phyloP scores from a whole-genome alignment of 35 echinoderm and acorn worm genomes.

The Ophiothrix spiculata region DNA sequence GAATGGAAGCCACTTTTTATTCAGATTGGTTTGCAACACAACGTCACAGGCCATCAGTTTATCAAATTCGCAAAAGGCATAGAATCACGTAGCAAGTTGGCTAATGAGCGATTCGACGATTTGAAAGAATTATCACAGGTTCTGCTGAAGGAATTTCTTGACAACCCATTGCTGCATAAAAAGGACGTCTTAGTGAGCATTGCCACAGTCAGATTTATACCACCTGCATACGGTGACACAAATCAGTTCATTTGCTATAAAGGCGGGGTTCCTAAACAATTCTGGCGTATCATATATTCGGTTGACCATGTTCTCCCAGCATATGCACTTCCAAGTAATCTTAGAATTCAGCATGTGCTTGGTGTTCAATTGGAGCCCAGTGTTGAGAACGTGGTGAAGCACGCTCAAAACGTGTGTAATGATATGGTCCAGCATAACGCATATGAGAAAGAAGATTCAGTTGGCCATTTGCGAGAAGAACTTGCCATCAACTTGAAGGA shows the following conservation, averaged over 20 bases:
- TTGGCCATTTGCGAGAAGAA: not conserved
- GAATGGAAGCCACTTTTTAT: not conserved
- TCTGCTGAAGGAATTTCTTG: not conserved
- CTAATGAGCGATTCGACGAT: not conserved
- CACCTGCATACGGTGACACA: not conserved
- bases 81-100: not conserved
- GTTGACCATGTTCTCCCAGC: not conserved
- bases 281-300: not conserved
- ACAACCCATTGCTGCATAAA: not conserved
- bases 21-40: not conserved
- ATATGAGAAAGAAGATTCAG: not conserved
- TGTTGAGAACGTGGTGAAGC: not conserved
- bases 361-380: not conserved
- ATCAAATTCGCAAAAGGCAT: not conserved
- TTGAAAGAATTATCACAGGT: not conserved
- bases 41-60: not conserved
- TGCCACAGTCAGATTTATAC: not conserved
- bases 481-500: too few species aligned
- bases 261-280: not conserved
- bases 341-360: not conserved
- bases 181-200: not conserved
- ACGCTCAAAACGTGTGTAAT: not conserved
- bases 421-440: not conserved
- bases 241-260: not conserved
- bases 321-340: not conserved